Evolutionary conservation across 2,888 invertebrate genomes (phyloP), one percentile per base, ranked within the genome.

Genomic region (Eubasilissa splendida): DNA sequence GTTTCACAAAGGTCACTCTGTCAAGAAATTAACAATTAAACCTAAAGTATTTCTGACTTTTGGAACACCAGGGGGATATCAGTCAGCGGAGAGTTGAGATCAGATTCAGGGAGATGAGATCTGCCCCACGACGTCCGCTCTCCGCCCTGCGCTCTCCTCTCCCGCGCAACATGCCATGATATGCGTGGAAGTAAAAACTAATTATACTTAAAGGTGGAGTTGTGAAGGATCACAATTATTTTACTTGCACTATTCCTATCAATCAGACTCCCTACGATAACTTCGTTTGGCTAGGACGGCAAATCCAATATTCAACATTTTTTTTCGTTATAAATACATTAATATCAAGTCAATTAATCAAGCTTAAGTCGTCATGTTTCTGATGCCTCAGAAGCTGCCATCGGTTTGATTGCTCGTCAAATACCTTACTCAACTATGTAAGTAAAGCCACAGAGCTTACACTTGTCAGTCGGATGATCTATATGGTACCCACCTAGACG

Each of bases 391-490:
- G 63, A 22, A 71, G 12, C 63, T 60, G 65, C 65, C 33, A 42
- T 56, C 50, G 65, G 56, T 68, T 56, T 60, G n/a, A 50, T 33
- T 7, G 9, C 33, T 58, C 70, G 50, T 31, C 58, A 54, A 1
- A 53, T 42, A 22, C 52, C n/a, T 60, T 79, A 79, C 14, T 71
- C 73, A 4, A 63, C 65, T 14, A 79, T 60, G 60, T 59, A 75
- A 22, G 65, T 86, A 87, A 91, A 91, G 86, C 89, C 91, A 84
- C 91, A 91, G 82, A 87, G 86, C 85, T 88, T 88, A 87, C 91
- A 91, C 85, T 87, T 87, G 84, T 91, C 91, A 86, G 88, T 90
- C 87, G 91, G 91, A 85, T 92, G 92, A 87, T 92, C 92, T 86
- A 91, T 91, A 85, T 90, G 91, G 81, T 90, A 89, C 10, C 91